Base-by-base conservation (phyloP, 2,113 vertebrate species). In the Cepphus grylle region DNA sequence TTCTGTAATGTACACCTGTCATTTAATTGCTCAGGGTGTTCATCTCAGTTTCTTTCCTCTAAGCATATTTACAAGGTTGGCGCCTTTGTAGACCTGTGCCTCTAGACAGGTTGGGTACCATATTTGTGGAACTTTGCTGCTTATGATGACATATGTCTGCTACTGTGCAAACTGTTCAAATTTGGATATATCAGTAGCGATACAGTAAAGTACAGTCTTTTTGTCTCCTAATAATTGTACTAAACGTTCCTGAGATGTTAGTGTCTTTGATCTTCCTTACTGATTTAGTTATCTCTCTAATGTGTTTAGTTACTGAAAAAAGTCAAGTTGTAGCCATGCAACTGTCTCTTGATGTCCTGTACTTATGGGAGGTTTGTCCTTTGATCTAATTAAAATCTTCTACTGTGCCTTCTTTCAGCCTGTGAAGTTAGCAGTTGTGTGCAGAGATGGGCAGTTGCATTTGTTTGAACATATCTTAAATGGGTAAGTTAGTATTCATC, bases 401-500 rank as follows among this genome's bases (percentile, higher is more conserved):
- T 12, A 4, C 65, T 97, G 70, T 92, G n/a, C 45, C 15, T 93
- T 90, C 55, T 98, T 98, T 83, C 97, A 99, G 99, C 99, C 99
- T n/a, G 98, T 99, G 95, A 99, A 99, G 97, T 96, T 99, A 98
- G 99, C 99, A 21, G 99, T 99, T 96, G 99, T 99, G 88, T 99
- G 99, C 95, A 98, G 98, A 97, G 99, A 99, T 26, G 99, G 99
- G 55, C 99, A 99, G 95, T 96, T 99, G 95, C 99, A 99, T 98
- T 98, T 99, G 92, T 99, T 99, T 97, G 99, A 99, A 97, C 99
- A 99, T 98, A 98, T 99, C 97, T 97, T 99, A 95, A 99, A 99
- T 96, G 99, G 99, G 99, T 99, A 98, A 98, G 99, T 98, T 86
- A 26, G 40, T 77, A 56, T 86, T 95, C 38, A 40, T 81, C 15